phyloP scores from a whole-genome alignment of 92 coral and sea anemone genomes.

The Diadumene lineata region DNA sequence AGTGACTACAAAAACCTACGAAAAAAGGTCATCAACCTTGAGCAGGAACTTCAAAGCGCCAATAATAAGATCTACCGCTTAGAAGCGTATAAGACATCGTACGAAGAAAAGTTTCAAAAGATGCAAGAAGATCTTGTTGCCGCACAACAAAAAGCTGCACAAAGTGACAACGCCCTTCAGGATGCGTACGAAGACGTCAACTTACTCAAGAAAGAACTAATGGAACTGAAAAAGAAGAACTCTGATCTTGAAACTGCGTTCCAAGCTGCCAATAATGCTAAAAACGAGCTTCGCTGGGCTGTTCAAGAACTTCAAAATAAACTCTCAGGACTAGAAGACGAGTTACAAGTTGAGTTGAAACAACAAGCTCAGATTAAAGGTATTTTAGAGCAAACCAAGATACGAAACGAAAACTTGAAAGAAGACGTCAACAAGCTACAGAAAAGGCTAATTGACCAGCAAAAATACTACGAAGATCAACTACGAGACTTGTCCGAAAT shows the following conservation, averaged over 20 bases:
- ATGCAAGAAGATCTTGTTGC: constrained; percentile 87
- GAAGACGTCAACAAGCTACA: constrained; percentile 83
- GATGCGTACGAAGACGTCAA: constrained; percentile 80
- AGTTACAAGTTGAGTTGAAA: constrained; percentile 83
- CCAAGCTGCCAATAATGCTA: constrained; percentile 77
- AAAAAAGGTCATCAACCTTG: constrained; percentile 81
- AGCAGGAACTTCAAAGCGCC: constrained; percentile 83
- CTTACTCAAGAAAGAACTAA: constrained; percentile 77
- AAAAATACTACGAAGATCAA: constrained; percentile 82
- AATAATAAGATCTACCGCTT: constrained; percentile 86
- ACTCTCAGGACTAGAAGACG: constrained; percentile 82
- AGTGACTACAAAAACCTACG: constrained; percentile 80
- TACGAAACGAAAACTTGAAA: constrained; percentile 85
- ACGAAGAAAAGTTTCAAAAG: constrained; percentile 86
- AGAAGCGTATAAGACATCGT: constrained; percentile 95
- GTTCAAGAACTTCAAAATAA: constrained; percentile 77
- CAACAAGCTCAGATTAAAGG: constrained; percentile 97
- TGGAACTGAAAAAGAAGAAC: constrained; percentile 83
- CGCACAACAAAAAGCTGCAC: constrained; percentile 83
- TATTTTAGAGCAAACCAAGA: constrained; percentile 76
- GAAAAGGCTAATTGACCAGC: constrained; percentile 88
- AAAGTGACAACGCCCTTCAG: constrained; percentile 75
- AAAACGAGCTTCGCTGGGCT: constrained; percentile 80
- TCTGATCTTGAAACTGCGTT: constrained; percentile 88
- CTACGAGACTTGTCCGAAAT: constrained; percentile 82